A percentile compares a stretch with the other conserved stretches of the same genome.
These are phyloP conservation scores for Zelostemma sp. DNA, from an alignment of 1,140 invertebrate genomes.

Conservation along the genomic window DNA sequence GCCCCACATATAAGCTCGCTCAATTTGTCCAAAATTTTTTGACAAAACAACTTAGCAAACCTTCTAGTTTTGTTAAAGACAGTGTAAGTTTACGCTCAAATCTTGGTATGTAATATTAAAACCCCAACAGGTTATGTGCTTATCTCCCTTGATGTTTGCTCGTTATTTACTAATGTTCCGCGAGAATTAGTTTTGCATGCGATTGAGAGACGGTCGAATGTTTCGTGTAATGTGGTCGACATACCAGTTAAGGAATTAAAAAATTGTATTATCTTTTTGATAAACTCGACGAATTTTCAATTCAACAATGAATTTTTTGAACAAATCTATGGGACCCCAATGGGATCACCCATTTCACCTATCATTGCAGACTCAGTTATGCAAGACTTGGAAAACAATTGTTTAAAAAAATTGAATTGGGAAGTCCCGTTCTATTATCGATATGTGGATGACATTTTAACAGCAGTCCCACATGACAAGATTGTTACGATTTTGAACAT, in stretches of 20 bases:
- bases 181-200: background rate
- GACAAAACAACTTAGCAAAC: too few relatives aligned
- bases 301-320: constrained; percentile 24
- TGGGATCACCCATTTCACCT: constrained; percentile 25
- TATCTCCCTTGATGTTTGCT: constrained; percentile 28
- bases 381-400: constrained; percentile 26
- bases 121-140: constrained; percentile 13
- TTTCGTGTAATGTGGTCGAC: background rate
- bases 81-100: constrained; percentile 20
- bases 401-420: constrained; percentile 18
- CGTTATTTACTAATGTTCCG: constrained; percentile 27
- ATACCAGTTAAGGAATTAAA: constrained; percentile 8
- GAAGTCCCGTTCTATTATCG: constrained; percentile 10
- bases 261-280: background rate
- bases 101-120: background rate
- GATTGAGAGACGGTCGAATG: background rate
- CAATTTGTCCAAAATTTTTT: too few relatives aligned
- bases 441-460: constrained; percentile 26
- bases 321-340: constrained; percentile 24
- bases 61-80: constrained; percentile 18
- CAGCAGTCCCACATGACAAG: background rate
- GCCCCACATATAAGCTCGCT: too few relatives aligned
- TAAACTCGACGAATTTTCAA: constrained; percentile 20
- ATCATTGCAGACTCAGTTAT: constrained; percentile 30
- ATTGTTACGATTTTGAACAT: background rate